phyloP scores from a whole-genome alignment of 2,113 vertebrate genomes.

The Maccullochella peelii region DNA sequence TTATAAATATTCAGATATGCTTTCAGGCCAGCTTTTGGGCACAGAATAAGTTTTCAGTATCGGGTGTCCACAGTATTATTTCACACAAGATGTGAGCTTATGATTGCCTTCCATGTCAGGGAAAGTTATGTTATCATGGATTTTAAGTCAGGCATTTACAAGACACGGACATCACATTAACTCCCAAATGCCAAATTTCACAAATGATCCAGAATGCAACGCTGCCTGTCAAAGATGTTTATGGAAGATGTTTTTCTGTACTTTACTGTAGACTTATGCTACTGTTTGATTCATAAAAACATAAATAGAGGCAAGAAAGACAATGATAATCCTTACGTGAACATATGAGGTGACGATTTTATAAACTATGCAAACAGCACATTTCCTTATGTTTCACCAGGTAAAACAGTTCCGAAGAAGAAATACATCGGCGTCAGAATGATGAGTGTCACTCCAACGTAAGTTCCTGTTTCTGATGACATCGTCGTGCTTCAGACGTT shows the following conservation, averaged over 20 bases:
- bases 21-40: not conserved
- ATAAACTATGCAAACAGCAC: not conserved
- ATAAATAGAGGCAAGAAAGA: not conserved
- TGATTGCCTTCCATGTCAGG: not conserved
- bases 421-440: constrained; percentile 97
- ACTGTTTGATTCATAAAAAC: not conserved
- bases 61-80: not conserved
- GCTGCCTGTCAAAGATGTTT: not conserved
- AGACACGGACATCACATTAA: not conserved
- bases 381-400: constrained; percentile 70
- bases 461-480: constrained; percentile 65
- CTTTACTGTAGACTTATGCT: too few species aligned
- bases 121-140: not conserved
- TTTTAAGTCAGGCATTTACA: not conserved
- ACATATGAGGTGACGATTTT: not conserved
- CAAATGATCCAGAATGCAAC: not conserved
- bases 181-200: not conserved
- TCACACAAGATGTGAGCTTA: not conserved
- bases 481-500: too few species aligned
- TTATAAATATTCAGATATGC: not conserved
- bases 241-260: not conserved
- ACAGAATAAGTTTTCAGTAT: not conserved
- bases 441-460: constrained; percentile 93
- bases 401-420: constrained; percentile 91
- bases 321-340: not conserved